Conservation (phyloP, 2,888 invertebrate species). For the Synanthedon myopaeformis region DNA sequence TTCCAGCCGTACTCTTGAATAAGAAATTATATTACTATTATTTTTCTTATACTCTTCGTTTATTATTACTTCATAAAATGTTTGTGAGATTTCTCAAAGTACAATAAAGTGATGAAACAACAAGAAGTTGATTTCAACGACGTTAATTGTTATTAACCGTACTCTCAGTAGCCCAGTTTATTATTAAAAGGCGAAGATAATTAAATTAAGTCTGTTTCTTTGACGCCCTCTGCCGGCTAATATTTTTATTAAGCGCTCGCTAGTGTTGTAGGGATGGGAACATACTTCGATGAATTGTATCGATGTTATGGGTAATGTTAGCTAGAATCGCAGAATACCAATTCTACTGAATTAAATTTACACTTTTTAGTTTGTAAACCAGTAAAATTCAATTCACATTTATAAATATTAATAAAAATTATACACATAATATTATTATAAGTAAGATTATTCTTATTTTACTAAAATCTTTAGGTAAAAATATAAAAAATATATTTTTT, state of each 20-base stretch:
- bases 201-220: conserved; percentile 64
- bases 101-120: conserved; percentile 1
- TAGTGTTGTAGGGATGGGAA: conserved; percentile 12
- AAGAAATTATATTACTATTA: too few relatives aligned
- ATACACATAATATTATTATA: too few relatives aligned
- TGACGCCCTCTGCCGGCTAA: conserved; percentile 50
- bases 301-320: not conserved
- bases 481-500: too few relatives aligned
- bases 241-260: conserved; percentile 55
- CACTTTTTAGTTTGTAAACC: too few relatives aligned
- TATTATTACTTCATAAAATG: not conserved
- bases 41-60: too few relatives aligned
- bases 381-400: too few relatives aligned
- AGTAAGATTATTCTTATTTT: too few relatives aligned
- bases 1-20: too few relatives aligned
- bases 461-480: too few relatives aligned
- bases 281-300: not conserved
- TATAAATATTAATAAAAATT: too few relatives aligned
- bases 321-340: too few relatives aligned
- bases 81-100: conserved; percentile 1
- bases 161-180: conserved; percentile 24
- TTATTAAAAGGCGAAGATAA: conserved; percentile 56
- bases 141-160: conserved; percentile 7
- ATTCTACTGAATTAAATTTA: too few relatives aligned
- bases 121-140: conserved; percentile 5